Base-by-base conservation (phyloP, 53 echinoderm and acorn worm genomes). In the Temnopleurus reevesii region DNA sequence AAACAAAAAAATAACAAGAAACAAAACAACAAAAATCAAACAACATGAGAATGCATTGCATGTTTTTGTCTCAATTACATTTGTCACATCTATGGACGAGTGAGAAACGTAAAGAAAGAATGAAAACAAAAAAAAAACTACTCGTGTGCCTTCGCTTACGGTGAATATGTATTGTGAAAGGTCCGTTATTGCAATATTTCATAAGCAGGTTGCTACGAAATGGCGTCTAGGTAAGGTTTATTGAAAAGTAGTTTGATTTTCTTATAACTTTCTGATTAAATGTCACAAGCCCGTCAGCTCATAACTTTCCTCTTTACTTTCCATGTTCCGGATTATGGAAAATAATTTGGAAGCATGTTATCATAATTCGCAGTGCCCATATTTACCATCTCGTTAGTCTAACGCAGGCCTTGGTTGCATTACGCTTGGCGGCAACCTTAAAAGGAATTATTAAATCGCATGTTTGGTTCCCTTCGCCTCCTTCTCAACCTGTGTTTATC, bases 371-470 rank as follows among this genome's bases (percentile, higher is more conserved):
- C 49, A 49, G 26, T 28, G n/a, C 41, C 35, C 55, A 56, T 56
- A 55, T 83, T 83, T 83, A 55, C 57, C 55, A 83, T 83, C 56
- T 83, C 54, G 83, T 83, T 83, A 55, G 53, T 55, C 12, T 12
- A 1, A 83, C 0, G 83, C 83, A 83, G 83, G 38, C 83, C 54
- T 55, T 47, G 55, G 83, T 55, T 83, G 56, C 83, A 83, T 83
- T 55, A 83, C 55, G 41, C 55, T 21, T 54, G 12, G 83, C 83
- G 83, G 83, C 56, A 53, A 27, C 55, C 55, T 28, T 83, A 55
- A 83, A 83, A 83, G 83, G 83, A 53, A 55, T 83, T 83, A 83
- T 83, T 83, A 83, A 35, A 83, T 83, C 83, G 33, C 53, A 19
- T 7, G 54, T 54, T 83, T 83, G 54, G 83, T 31, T 15, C 56